Conservation (phyloP, 37 sponge, comb jelly and placozoan genomes). For the Amphimedon queenslandica region DNA sequence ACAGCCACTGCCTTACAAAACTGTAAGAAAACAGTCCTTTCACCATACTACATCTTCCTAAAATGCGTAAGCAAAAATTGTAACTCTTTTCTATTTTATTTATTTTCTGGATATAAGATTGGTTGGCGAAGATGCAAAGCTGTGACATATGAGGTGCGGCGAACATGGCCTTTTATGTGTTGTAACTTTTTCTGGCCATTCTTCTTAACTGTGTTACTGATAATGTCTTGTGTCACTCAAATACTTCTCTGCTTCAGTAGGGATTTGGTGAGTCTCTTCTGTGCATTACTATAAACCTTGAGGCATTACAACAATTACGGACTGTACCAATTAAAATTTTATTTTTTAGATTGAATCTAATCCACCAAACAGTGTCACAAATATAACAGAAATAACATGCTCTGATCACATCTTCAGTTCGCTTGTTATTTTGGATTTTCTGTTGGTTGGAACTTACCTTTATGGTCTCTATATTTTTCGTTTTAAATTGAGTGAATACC, state of each 20-base stretch:
- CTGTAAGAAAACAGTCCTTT: constrained; percentile 68
- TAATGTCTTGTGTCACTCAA: constrained; percentile 47
- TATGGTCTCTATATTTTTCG: constrained; percentile 76
- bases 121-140: constrained; percentile 43
- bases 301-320: too few relatives aligned
- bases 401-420: constrained; percentile 44
- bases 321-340: too few relatives aligned
- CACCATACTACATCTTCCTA: constrained; percentile 64
- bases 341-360: not conserved
- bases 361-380: not conserved
- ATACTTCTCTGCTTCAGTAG: constrained; percentile 58
- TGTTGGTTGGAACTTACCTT: constrained; percentile 52
- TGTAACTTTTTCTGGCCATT: constrained; percentile 59
- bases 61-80: constrained; percentile 53
- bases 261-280: constrained; percentile 33
- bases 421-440: constrained; percentile 59
- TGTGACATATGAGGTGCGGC: too few relatives aligned
- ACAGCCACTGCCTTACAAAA: constrained; percentile 67
- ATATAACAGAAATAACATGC: constrained; percentile 17
- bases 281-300: too few relatives aligned
- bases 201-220: constrained; percentile 34
- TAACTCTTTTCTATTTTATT: not conserved
- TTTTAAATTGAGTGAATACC: constrained; percentile 59
- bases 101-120: constrained; percentile 11
- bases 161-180: too few relatives aligned